Evolutionary conservation across 2,888 invertebrate species (phyloP), one percentile per base, ranked within the genome.

Genomic region (Xestobium rufovillosum): DNA sequence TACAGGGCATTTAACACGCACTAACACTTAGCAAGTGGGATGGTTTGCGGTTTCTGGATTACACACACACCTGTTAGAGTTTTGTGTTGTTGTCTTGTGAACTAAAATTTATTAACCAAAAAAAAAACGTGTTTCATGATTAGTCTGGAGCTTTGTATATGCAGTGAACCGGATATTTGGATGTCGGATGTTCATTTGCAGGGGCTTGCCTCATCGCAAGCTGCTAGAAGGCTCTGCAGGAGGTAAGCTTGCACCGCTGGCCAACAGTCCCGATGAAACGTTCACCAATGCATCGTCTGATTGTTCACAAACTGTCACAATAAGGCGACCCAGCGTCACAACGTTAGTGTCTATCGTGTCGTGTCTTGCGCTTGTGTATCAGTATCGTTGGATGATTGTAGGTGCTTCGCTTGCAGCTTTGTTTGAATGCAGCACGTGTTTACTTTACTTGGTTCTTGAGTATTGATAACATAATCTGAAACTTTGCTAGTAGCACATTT

Each of bases 241-340:
- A 57, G 67, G 68, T 60, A 73, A 72, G 61, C 63, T 72, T 55
- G 68, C 72, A 48, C 69, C 72, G 44, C 65, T 72, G 53, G 69
- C 70, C 48, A 71, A 66, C 60, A 72, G 72, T 57, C 71, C 72
- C 47, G 70, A 70, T 49, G 70, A 70, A 47, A 67, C 68, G 56
- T 61, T 64, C 48, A 31, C 51, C 29, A 56, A 49, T 56, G 50
- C 51, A 38, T 49, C 55, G 49, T 53, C 54, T 46, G 56, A 59
- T 46, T 49, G 51, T 40, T 49, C 53, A 50, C 53, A 52, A 53
- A 53, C 48, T 36, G 43, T 50, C 46, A 48, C 53, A 51, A 63
- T 67, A 54, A 67, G 69, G 50, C 68, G 71, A 56, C 69, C 71
- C 65, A 71, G 71, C 67, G 65, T 70, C 60, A 69, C 70, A 63